These are phyloP conservation scores for Clamator glandarius DNA, from an alignment of 2,797 vertebrate genomes.

Conservation along the genomic window DNA sequence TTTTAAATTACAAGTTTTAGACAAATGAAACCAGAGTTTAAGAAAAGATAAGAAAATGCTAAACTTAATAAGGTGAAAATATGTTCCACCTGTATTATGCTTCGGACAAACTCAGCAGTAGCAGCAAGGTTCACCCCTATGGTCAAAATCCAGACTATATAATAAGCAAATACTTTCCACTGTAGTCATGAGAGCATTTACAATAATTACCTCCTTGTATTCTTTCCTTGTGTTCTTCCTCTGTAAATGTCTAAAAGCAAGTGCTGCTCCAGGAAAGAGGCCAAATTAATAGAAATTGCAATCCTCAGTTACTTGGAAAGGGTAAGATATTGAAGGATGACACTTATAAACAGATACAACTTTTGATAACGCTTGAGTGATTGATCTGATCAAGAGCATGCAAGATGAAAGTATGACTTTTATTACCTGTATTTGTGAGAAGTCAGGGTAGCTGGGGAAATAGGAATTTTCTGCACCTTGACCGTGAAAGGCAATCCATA, in stretches of 20 bases:
- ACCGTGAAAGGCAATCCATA: background rate
- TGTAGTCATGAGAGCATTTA: background rate
- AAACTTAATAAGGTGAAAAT: background rate
- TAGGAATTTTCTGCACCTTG: background rate
- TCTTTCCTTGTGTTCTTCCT: background rate
- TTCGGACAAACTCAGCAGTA: background rate
- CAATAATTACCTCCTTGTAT: background rate
- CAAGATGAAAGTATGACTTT: background rate
- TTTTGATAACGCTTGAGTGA: background rate
- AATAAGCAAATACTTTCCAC: background rate
- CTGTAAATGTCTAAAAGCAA: background rate
- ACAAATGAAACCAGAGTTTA: background rate
- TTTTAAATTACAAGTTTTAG: constrained; percentile 7
- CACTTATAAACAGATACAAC: background rate
- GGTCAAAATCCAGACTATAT: background rate
- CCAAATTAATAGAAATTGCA: background rate
- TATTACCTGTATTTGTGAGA: background rate
- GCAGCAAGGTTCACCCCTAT: background rate
- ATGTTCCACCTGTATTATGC: background rate
- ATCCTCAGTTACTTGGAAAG: background rate
- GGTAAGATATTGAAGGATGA: background rate
- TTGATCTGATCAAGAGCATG: background rate
- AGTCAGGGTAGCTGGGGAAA: background rate
- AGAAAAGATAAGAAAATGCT: background rate
- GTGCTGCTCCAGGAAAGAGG: background rate